Conservation (phyloP, 1,140 invertebrate genomes). For the Mactra quadrangularis region DNA sequence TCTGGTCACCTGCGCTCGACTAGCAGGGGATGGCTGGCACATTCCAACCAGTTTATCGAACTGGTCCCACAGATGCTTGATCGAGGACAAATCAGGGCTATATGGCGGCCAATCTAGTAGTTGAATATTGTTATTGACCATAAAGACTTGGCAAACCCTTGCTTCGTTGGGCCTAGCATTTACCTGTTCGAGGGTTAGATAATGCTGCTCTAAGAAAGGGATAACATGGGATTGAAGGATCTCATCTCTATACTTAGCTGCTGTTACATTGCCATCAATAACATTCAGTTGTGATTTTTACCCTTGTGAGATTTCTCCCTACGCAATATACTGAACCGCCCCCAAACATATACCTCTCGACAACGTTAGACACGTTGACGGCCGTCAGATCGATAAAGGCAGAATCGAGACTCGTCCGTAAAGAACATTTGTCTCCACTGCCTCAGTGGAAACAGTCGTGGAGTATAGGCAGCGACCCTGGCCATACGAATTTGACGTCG, state of each 20-base stretch:
- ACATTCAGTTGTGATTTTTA: slow-evolving; percentile 17
- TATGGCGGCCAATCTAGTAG: background rate
- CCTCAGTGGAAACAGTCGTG: slow-evolving; percentile 14
- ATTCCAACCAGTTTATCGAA: background rate
- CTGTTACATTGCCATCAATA: slow-evolving; percentile 3
- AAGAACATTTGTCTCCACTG: slow-evolving; percentile 27
- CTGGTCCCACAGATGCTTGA: background rate
- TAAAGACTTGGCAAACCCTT: background rate
- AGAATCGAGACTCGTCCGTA: slow-evolving; percentile 18
- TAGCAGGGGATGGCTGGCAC: slow-evolving; percentile 5
- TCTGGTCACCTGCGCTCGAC: background rate
- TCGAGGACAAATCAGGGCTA: background rate
- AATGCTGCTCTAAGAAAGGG: background rate
- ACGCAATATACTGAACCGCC: slow-evolving; percentile 30
- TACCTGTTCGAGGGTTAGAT: background rate
- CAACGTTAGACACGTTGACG: slow-evolving; percentile 4
- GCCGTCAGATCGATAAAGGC: slow-evolving; percentile 14
- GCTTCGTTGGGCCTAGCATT: background rate
- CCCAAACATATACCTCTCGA: slow-evolving; percentile 8
- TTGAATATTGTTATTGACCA: background rate
- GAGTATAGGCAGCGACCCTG: slow-evolving; percentile 12
- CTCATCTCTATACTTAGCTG: slow-evolving; percentile 4
- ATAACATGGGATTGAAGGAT: background rate
- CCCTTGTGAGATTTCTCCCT: slow-evolving; percentile 5
- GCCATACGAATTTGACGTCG: slow-evolving; percentile 1